These are phyloP conservation scores for Gisinianus flammeolus DNA, from an alignment of 2,888 invertebrate genomes.

Conservation along the genomic window DNA sequence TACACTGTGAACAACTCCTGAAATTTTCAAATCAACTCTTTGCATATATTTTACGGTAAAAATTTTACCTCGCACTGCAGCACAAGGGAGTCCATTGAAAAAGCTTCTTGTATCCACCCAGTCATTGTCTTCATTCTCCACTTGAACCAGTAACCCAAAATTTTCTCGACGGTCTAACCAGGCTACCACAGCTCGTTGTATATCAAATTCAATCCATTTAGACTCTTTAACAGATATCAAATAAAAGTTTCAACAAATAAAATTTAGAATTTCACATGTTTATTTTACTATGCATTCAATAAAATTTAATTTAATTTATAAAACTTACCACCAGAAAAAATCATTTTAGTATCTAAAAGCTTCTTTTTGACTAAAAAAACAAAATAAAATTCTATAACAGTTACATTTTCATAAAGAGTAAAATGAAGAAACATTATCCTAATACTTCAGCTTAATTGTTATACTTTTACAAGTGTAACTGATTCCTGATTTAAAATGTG, in stretches of 20 bases:
- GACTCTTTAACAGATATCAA: constrained; percentile 61
- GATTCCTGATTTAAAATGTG: too few relatives aligned
- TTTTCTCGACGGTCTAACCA: constrained; percentile 63
- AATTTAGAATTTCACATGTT: too few relatives aligned
- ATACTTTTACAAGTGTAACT: too few relatives aligned
- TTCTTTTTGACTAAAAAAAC: constrained; percentile 63
- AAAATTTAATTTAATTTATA: too few relatives aligned
- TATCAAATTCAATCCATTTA: constrained; percentile 65
- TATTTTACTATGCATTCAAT: too few relatives aligned
- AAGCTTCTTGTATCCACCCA: constrained; percentile 51
- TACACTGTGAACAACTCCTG: not conserved
- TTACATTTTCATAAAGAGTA: not conserved
- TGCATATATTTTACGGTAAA: too few relatives aligned
- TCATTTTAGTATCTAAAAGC: constrained; percentile 65
- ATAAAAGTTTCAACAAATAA: too few relatives aligned
- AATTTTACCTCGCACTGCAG: constrained; percentile 6
- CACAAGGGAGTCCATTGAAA: constrained; percentile 46
- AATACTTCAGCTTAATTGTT: too few relatives aligned
- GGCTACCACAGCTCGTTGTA: constrained; percentile 63
- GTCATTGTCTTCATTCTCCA: constrained; percentile 66
- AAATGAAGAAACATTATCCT: not conserved
- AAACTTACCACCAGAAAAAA: too few relatives aligned
- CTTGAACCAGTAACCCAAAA: constrained; percentile 66
- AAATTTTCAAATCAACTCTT: too few relatives aligned
- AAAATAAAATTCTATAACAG: constrained; percentile 5